phyloP scores from a whole-genome alignment of 2,797 vertebrate species.

The Sebastes iracundus region DNA sequence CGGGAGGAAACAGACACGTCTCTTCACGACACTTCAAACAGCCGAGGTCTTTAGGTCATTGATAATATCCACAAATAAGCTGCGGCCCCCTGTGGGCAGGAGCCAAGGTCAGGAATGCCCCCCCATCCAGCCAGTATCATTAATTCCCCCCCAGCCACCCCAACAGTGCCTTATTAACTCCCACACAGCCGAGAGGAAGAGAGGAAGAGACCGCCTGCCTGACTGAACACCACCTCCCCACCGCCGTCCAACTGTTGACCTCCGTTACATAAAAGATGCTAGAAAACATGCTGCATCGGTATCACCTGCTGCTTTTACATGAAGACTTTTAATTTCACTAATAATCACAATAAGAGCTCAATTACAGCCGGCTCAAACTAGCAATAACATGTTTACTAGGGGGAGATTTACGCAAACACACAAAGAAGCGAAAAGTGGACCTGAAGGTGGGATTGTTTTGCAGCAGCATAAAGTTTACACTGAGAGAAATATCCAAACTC shows the following conservation, averaged over 20 bases:
- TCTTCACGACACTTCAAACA: conserved; percentile 30
- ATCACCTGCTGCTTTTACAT: not conserved
- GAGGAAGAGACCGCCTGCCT: conserved; percentile 3
- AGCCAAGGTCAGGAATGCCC: conserved; percentile 66
- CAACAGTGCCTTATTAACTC: conserved; percentile 57
- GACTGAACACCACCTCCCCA: not conserved
- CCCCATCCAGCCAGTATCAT: conserved; percentile 37
- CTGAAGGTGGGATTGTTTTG: too few species aligned
- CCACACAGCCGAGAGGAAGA: conserved; percentile 23
- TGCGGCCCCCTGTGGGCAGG: conserved; percentile 35
- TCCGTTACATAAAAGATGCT: conserved; percentile 1
- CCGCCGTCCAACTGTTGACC: conserved; percentile 1
- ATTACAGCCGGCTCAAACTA: not conserved
- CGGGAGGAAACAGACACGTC: not conserved
- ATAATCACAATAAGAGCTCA: not conserved
- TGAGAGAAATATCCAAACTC: not conserved
- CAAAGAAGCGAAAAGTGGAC: not conserved
- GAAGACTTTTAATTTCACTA: not conserved
- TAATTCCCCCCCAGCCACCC: conserved; percentile 11
- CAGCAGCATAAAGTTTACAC: not conserved
- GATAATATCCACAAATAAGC: conserved; percentile 70
- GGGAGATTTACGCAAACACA: not conserved
- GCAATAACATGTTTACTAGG: too few species aligned
- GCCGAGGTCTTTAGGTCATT: conserved; percentile 61
- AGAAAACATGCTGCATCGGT: not conserved